Evolutionary conservation across 2,797 vertebrate species (phyloP).

Genomic region (Neomorphus geoffroyi): DNA sequence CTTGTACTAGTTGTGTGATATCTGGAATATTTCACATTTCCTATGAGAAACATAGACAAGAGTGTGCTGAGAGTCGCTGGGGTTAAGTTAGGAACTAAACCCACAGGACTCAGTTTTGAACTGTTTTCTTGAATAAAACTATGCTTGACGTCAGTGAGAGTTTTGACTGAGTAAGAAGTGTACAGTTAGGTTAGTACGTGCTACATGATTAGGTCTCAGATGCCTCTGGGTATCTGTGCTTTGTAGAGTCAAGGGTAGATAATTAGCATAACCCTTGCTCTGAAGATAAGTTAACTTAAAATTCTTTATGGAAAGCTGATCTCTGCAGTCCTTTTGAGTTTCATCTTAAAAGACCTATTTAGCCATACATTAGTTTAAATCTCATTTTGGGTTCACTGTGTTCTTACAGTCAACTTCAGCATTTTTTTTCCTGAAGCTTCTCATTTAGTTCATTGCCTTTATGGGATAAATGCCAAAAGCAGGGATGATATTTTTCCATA

Average conservation of each 20-base stretch:
- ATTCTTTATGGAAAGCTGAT: neutral
- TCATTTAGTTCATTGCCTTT: neutral
- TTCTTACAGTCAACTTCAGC: neutral
- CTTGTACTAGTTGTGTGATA: neutral
- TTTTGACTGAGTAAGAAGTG: neutral
- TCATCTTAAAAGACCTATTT: neutral
- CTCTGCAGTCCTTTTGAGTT: neutral
- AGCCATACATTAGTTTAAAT: neutral
- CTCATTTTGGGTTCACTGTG: neutral
- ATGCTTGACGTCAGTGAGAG: neutral
- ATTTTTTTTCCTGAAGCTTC: neutral
- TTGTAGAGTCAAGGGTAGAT: neutral
- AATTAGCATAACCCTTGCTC: neutral
- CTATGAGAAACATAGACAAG: conserved; percentile 20
- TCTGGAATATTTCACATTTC: conserved; percentile 21
- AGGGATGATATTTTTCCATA: neutral
- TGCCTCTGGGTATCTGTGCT: neutral
- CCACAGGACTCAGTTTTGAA: neutral
- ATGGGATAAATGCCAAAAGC: neutral
- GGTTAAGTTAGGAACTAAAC: conserved; percentile 4
- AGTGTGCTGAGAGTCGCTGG: neutral
- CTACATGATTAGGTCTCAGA: neutral
- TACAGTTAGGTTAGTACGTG: neutral
- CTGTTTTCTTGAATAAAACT: neutral
- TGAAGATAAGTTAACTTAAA: neutral